Evolutionary conservation across 2,113 vertebrate species (phyloP), one percentile per base, ranked within the genome.

Genomic region (Halcyon malimbica): DNA sequence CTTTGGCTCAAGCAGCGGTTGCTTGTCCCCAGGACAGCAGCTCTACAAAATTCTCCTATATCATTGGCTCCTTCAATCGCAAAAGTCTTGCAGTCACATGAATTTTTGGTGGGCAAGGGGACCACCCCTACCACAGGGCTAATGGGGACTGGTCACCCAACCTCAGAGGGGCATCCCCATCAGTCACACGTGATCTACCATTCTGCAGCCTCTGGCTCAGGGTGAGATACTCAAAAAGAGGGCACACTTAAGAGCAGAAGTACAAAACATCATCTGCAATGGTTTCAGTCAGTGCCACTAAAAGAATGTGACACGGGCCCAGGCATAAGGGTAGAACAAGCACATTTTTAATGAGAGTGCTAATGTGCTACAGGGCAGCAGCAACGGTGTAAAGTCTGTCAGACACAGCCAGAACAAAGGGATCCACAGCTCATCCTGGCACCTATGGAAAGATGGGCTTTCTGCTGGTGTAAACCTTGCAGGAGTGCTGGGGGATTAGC

Each of bases 11-110:
- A 59, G 21, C 23, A 16, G 35, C 5, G 48, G 50, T 50, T 82
- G 28, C 50, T 91, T 87, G 51, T 91, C 54, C 63, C 41, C 31
- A 10, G 39, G 70, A 41, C 42, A 70, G n/a, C 29, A 78, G 48
- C 20, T 19, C 44, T 39, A 67, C 50, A 53, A 42, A 65, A 23
- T 62, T 91, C 29, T 84, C 20, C 42, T 18, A 29, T 2, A 28
- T 3, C 0, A 0, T 0, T 67, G 26, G 14, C 2, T 67, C 35
- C 42, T 68, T 74, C 54, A 28, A 11, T 46, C 21, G 21, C 37
- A 48, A 18, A 83, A 94, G 31, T 62, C 44, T 24, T 83, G n/a
- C 12, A 6, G 54, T 65, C 41, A 70, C 12, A 12, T 28, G 10
- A 53, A 28, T 28, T 53, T 53, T 17, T 28, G 10, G 57, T n/a